Evolutionary conservation across 1,140 invertebrate genomes (phyloP).

Genomic region (Rhyzopertha dominica): DNA sequence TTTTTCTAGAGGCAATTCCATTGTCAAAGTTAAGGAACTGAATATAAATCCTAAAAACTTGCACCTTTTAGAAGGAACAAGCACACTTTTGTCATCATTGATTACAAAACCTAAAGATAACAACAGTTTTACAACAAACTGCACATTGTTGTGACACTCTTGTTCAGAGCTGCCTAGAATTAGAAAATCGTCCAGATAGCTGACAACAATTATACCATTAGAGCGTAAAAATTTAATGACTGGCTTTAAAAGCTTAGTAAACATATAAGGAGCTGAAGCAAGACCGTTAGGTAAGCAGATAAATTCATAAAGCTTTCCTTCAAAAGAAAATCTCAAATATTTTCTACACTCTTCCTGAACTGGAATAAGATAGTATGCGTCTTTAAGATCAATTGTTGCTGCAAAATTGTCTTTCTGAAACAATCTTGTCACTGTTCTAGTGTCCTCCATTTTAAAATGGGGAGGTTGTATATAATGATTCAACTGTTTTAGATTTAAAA

Average conservation of each 20-base stretch:
- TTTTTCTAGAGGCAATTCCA: constrained; percentile 22
- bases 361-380: constrained; percentile 20
- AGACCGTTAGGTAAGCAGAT: constrained; percentile 26
- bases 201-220: constrained; percentile 21
- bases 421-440: constrained; percentile 23
- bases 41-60: constrained; percentile 30
- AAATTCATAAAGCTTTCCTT: constrained; percentile 21
- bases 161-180: constrained; percentile 21
- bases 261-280: constrained; percentile 18
- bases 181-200: constrained; percentile 36
- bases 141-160: constrained; percentile 9
- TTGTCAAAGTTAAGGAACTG: constrained; percentile 18
- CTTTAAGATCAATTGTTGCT: constrained; percentile 26
- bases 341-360: constrained; percentile 24
- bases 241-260: constrained; percentile 31
- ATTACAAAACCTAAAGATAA: constrained; percentile 16
- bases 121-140: constrained; percentile 4
- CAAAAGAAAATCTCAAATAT: constrained; percentile 35
- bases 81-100: constrained; percentile 26
- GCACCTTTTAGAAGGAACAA: constrained; percentile 18
- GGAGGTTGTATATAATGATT: constrained; percentile 28
- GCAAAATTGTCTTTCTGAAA: constrained; percentile 20
- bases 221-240: constrained; percentile 13
- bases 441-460: constrained; percentile 40
- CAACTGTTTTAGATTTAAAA: constrained; percentile 35